Evolutionary conservation across 2,888 invertebrate genomes (phyloP).

Genomic region (Leucophora obtusa): DNA sequence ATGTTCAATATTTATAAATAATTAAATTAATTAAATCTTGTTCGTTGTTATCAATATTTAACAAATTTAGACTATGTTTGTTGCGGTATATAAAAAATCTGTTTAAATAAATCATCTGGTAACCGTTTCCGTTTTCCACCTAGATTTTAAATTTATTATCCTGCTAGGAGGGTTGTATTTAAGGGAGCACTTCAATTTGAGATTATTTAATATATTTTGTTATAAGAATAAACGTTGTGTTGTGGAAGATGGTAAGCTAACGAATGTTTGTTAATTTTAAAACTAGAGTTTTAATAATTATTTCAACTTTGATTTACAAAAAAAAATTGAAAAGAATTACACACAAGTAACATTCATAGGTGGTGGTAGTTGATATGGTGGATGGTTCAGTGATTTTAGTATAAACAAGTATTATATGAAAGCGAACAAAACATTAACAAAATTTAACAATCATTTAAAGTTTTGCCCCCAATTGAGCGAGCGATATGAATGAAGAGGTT

Average conservation of each 20-base stretch:
- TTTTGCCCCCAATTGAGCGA: constrained; percentile 44
- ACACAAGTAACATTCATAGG: constrained; percentile 20
- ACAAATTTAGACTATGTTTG: neutral
- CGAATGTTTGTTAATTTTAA: constrained; percentile 55
- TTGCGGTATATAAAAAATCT: neutral
- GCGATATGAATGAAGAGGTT: constrained; percentile 4
- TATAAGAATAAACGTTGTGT: constrained; percentile 41
- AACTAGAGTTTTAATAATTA: constrained; percentile 52
- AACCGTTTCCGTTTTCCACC: constrained; percentile 18
- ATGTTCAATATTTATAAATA: constrained; percentile 5
- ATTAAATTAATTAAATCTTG: neutral
- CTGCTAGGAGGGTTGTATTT: neutral
- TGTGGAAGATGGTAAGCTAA: constrained; percentile 38
- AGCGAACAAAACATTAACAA: constrained; percentile 22
- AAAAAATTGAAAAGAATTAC: constrained; percentile 20
- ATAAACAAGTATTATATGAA: constrained; percentile 7
- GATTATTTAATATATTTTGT: neutral
- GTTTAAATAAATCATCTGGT: constrained; percentile 9
- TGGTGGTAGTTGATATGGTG: constrained; percentile 24
- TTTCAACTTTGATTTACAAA: constrained; percentile 50
- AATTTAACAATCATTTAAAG: constrained; percentile 9
- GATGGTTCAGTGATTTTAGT: constrained; percentile 61
- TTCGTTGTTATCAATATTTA: neutral
- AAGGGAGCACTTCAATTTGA: neutral
- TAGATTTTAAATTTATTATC: neutral